Conservation (phyloP, 2,888 invertebrate species). For the Pteria penguin region DNA sequence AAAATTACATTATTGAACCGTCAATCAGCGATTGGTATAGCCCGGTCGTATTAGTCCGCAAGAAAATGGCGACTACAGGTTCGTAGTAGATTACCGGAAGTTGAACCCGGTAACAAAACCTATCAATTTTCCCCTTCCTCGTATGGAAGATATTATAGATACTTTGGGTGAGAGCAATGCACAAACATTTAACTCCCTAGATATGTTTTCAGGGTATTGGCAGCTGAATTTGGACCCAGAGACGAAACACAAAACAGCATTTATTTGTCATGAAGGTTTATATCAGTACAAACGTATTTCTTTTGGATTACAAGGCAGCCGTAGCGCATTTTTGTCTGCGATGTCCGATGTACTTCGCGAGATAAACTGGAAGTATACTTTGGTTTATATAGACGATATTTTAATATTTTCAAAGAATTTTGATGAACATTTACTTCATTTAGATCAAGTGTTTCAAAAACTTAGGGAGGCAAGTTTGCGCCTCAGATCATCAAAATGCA, state of each 20-base stretch:
- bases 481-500: background rate
- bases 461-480: background rate
- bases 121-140: slow-evolving; percentile 42
- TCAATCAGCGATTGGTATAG: slow-evolving; percentile 45
- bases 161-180: slow-evolving; percentile 11
- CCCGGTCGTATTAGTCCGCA: slow-evolving; percentile 48
- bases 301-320: slow-evolving; percentile 40
- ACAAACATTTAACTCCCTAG: slow-evolving; percentile 1
- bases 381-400: background rate
- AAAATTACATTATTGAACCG: slow-evolving; percentile 46
- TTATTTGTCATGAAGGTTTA: background rate
- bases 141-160: slow-evolving; percentile 27
- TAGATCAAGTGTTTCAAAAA: background rate
- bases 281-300: slow-evolving; percentile 9
- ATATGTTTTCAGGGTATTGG: slow-evolving; percentile 13
- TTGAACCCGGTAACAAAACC: slow-evolving; percentile 28
- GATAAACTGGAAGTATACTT: background rate
- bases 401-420: background rate
- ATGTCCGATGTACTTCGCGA: background rate
- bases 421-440: background rate
- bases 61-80: slow-evolving; percentile 46
- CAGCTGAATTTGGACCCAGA: slow-evolving; percentile 7
- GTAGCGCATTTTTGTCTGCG: background rate
- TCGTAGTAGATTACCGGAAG: slow-evolving; percentile 48
- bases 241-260: background rate